These are phyloP conservation scores for Synanthedon vespiformis DNA, from an alignment of 2,888 invertebrate genomes.

Conservation along the genomic window DNA sequence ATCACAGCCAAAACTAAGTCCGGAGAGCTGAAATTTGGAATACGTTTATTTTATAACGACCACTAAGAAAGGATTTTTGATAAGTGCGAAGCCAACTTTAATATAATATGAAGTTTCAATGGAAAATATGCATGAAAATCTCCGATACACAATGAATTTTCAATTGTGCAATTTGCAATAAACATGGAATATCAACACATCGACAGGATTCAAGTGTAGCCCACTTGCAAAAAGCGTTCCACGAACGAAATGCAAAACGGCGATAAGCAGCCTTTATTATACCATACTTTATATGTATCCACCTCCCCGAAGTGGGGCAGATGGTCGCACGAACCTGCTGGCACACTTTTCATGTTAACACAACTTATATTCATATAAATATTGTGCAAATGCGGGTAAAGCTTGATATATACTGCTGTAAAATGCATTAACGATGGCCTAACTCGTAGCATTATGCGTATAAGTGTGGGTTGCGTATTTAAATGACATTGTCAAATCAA, in stretches of 20 bases:
- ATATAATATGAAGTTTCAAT: too few species aligned
- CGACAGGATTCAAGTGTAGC: background rate
- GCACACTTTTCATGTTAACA: slow-evolving; percentile 9
- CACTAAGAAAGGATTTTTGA: too few species aligned
- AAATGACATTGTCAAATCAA: too few species aligned
- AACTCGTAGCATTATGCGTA: background rate
- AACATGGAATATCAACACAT: too few species aligned
- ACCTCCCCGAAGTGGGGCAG: slow-evolving; percentile 11
- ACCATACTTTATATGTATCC: background rate
- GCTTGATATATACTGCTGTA: background rate
- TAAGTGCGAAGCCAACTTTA: too few species aligned
- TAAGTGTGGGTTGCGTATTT: background rate
- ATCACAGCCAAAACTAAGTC: too few species aligned
- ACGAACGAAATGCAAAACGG: slow-evolving; percentile 4
- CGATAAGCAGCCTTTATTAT: background rate
- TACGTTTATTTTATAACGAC: too few species aligned
- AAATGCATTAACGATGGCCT: background rate
- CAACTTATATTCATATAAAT: background rate
- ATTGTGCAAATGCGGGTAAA: background rate
- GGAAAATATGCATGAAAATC: too few species aligned
- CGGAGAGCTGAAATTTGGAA: too few species aligned
- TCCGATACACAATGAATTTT: too few species aligned
- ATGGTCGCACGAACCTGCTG: slow-evolving; percentile 15
- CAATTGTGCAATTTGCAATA: too few species aligned
- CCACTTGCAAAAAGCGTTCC: background rate